These are phyloP conservation scores for Callipepla squamata DNA, from an alignment of 2,113 vertebrate genomes.

Conservation along the genomic window DNA sequence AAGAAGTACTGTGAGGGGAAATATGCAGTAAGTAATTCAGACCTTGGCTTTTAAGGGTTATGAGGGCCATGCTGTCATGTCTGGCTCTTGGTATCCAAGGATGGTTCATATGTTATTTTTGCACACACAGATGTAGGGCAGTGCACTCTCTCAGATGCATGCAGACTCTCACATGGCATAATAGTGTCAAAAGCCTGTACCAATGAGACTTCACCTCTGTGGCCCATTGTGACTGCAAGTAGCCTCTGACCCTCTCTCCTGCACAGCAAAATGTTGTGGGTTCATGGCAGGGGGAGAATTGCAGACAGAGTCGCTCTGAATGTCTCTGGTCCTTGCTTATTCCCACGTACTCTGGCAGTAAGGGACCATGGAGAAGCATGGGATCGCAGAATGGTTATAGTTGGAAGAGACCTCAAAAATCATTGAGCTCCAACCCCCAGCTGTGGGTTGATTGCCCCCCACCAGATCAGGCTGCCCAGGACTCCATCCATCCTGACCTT, in stretches of 20 bases:
- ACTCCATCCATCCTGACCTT: too few species aligned
- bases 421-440: too few species aligned
- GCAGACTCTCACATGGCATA: rapidly evolving
- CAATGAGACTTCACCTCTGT: neutral
- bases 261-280: neutral
- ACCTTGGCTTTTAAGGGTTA: neutral
- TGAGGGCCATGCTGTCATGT: neutral
- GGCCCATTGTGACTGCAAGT: neutral
- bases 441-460: too few species aligned
- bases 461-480: too few species aligned
- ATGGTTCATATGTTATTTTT: neutral
- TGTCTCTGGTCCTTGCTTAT: neutral
- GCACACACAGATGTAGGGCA: neutral
- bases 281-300: neutral
- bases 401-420: too few species aligned
- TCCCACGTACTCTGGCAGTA: rapidly evolving
- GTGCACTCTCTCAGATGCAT: neutral
- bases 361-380: rapidly evolving
- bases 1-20: neutral
- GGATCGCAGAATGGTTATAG: too few species aligned
- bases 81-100: neutral
- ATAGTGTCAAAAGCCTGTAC: neutral
- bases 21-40: neutral
- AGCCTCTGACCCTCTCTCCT: neutral
- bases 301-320: neutral